A percentile compares a stretch with the other conserved stretches of the same genome.
Evolutionary conservation across 2,888 invertebrate genomes (phyloP).

Genomic region (Terebella lapidaria): DNA sequence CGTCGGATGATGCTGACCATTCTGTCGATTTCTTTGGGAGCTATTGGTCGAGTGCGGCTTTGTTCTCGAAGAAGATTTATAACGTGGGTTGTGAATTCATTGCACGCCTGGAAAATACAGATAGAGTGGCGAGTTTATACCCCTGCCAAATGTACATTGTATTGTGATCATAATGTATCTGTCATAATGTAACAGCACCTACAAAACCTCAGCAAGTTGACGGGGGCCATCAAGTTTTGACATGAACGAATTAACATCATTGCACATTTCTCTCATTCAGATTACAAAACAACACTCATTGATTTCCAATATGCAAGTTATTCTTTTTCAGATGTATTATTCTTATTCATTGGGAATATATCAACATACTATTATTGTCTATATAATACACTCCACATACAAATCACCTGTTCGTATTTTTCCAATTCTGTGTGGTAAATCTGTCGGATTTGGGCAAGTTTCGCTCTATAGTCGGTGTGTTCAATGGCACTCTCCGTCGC

Average conservation of each 20-base stretch:
- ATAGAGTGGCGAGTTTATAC: background rate
- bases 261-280: no score
- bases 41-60: conserved; percentile 94
- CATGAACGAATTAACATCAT: no score
- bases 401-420: conserved; percentile 95
- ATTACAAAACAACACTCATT: no score
- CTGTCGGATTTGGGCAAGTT: conserved; percentile 95
- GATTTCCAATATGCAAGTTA: no score
- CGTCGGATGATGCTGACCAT: conserved; percentile 50
- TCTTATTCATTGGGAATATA: no score
- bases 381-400: no score
- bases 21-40: conserved; percentile 93
- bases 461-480: conserved; percentile 98
- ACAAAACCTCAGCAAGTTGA: no score
- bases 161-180: background rate
- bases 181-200: no score
- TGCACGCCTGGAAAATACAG: conserved; percentile 81
- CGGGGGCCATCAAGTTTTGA: no score
- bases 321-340: no score
- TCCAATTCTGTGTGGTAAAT: conserved; percentile 99
- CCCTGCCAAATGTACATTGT: background rate
- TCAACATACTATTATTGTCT: no score
- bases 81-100: conserved; percentile 99
- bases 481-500: conserved; percentile 68
- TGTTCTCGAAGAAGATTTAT: conserved; percentile 95